phyloP scores from a whole-genome alignment of 2,797 vertebrate genomes.

The Microchirus variegatus region DNA sequence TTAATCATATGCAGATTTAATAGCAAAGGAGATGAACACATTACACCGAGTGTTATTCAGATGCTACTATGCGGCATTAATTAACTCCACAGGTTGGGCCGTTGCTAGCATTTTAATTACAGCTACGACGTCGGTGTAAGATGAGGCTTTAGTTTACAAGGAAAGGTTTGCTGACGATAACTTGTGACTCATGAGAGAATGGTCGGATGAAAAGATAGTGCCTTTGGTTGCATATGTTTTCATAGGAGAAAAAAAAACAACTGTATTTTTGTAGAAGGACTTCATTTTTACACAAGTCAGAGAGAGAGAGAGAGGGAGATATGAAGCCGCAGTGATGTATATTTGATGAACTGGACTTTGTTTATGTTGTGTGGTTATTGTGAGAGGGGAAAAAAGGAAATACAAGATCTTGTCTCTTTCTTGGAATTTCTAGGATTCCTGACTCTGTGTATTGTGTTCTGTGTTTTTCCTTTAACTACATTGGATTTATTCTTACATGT shows the following conservation, averaged over 20 bases:
- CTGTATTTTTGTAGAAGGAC: constrained; percentile 77
- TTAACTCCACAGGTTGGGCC: neutral
- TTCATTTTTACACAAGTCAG: constrained; percentile 58
- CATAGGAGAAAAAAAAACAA: constrained; percentile 58
- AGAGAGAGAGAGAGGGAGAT: constrained; percentile 43
- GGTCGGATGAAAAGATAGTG: constrained; percentile 58
- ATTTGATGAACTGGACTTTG: constrained; percentile 44
- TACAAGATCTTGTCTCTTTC: too few relatives aligned
- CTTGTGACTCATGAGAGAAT: constrained; percentile 1
- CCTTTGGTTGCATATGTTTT: constrained; percentile 80
- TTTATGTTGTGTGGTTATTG: constrained; percentile 5
- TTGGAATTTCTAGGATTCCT: constrained; percentile 4
- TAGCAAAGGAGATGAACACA: too few relatives aligned
- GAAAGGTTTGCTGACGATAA: neutral
- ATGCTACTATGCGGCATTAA: constrained; percentile 3
- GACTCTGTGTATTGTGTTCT: constrained; percentile 19
- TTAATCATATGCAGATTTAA: constrained; percentile 22
- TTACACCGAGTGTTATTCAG: too few relatives aligned
- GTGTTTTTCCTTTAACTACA: neutral
- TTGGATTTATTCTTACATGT: constrained; percentile 15
- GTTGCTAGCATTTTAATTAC: constrained; percentile 1
- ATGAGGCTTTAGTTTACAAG: neutral
- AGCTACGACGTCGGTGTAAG: neutral
- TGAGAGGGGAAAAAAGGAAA: too few relatives aligned
- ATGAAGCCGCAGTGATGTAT: constrained; percentile 36